phyloP scores from a whole-genome alignment of 2,888 invertebrate species.

The Temnothorax ravouxi region DNA sequence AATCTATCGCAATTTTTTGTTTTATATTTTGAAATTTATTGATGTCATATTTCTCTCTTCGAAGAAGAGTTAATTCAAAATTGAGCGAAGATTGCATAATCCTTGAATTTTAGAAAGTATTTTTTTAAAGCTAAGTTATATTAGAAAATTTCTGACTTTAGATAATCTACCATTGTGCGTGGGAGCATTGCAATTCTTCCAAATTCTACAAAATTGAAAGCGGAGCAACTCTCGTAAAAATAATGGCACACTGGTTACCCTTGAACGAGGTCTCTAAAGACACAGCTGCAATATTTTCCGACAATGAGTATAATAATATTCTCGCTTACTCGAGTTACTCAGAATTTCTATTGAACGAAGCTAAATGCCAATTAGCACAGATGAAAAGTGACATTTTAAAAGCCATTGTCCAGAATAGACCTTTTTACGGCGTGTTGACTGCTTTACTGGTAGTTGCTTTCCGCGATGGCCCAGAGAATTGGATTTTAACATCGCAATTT shows the following conservation, averaged over 20 bases:
- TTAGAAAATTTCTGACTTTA: constrained; percentile 66
- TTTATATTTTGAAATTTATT: constrained; percentile 5
- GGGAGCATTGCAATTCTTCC: constrained; percentile 87
- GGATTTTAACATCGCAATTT: constrained; percentile 61
- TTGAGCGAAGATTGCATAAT: neutral
- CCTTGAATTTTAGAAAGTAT: neutral
- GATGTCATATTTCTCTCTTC: neutral
- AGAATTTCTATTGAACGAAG: constrained; percentile 78
- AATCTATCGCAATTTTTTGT: neutral
- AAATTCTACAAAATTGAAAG: constrained; percentile 89
- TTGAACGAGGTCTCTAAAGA: constrained; percentile 47
- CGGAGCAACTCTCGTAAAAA: constrained; percentile 88
- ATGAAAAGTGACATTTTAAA: constrained; percentile 84
- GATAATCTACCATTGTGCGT: constrained; percentile 85
- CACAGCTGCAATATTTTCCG: constrained; percentile 7
- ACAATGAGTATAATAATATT: constrained; percentile 4
- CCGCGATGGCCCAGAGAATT: constrained; percentile 66
- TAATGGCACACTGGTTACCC: constrained; percentile 85
- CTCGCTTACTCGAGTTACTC: constrained; percentile 57
- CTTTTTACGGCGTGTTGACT: constrained; percentile 86
- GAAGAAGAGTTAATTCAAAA: neutral
- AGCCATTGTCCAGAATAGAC: constrained; percentile 83
- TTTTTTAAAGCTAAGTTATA: neutral
- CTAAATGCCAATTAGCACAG: constrained; percentile 79
- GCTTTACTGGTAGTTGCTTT: constrained; percentile 77